Percentiles rank a stretch among this genome's conserved stretches.
phyloP scores from a whole-genome alignment of 1,140 invertebrate genomes.

The Drosophila ficusphila region DNA sequence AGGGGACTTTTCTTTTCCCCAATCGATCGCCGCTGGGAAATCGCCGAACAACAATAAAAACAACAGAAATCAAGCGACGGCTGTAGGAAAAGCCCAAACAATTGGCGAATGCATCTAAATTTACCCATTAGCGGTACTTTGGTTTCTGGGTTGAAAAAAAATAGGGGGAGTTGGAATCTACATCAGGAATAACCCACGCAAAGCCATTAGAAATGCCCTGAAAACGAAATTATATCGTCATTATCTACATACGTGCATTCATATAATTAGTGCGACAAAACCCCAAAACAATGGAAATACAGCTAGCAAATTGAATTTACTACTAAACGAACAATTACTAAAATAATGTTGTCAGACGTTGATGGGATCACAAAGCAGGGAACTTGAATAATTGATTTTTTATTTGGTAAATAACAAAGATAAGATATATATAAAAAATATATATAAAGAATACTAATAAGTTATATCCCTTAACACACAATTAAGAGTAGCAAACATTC shows the following conservation, averaged over 20 bases:
- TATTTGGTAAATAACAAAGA: too few relatives aligned
- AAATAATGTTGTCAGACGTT: too few relatives aligned
- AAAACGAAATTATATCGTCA: constrained; percentile 4
- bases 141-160: neutral
- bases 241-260: too few relatives aligned
- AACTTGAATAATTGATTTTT: too few relatives aligned
- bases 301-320: neutral
- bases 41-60: too few relatives aligned
- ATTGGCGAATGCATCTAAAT: constrained; percentile 31
- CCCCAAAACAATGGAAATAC: neutral
- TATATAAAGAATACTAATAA: too few relatives aligned
- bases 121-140: constrained; percentile 25
- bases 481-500: too few relatives aligned
- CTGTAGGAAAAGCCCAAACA: constrained; percentile 4
- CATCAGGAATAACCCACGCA: neutral
- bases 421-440: too few relatives aligned
- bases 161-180: too few relatives aligned
- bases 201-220: neutral
- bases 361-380: too few relatives aligned
- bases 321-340: neutral
- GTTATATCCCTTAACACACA: too few relatives aligned
- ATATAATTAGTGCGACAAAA: neutral
- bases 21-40: constrained; percentile 2
- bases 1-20: constrained; percentile 27
- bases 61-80: too few relatives aligned